Evolutionary conservation across 2,888 invertebrate species (phyloP).

Genomic region (Napeogenes sylphis): DNA sequence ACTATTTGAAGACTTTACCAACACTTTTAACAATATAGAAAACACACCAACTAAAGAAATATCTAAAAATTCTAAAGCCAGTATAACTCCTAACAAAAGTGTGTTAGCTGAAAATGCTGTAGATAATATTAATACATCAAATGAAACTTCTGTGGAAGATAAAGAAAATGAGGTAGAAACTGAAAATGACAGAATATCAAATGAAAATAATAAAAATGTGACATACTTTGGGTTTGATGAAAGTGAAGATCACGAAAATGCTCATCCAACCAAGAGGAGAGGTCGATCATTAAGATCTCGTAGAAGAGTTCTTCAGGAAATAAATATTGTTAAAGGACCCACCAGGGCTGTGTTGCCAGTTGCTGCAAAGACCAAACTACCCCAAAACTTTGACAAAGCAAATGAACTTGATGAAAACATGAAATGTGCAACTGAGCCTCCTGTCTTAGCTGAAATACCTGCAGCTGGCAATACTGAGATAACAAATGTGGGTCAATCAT

Average conservation of each 20-base stretch:
- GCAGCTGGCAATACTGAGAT: slow-evolving; percentile 31
- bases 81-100: background rate
- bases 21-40: slow-evolving; percentile 28
- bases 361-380: slow-evolving; percentile 47
- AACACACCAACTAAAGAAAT: slow-evolving; percentile 19
- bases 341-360: slow-evolving; percentile 48
- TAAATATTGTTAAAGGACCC: slow-evolving; percentile 51
- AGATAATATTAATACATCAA: slow-evolving; percentile 25
- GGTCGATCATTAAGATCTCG: slow-evolving; percentile 43
- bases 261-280: slow-evolving; percentile 53
- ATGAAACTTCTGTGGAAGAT: slow-evolving; percentile 14
- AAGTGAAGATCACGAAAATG: slow-evolving; percentile 62
- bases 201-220: slow-evolving; percentile 42
- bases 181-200: slow-evolving; percentile 34
- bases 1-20: slow-evolving; percentile 44
- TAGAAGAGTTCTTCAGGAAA: slow-evolving; percentile 53
- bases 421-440: slow-evolving; percentile 54
- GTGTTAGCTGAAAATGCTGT: slow-evolving; percentile 27
- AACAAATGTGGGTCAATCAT: slow-evolving; percentile 39
- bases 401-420: slow-evolving; percentile 51
- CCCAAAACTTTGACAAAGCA: slow-evolving; percentile 45
- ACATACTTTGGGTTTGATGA: slow-evolving; percentile 74
- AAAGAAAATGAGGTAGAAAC: slow-evolving; percentile 36
- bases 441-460: slow-evolving; percentile 42
- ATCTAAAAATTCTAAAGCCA: background rate